Conservation (phyloP, 2,113 vertebrate genomes). For the Bothrops jararaca region DNA sequence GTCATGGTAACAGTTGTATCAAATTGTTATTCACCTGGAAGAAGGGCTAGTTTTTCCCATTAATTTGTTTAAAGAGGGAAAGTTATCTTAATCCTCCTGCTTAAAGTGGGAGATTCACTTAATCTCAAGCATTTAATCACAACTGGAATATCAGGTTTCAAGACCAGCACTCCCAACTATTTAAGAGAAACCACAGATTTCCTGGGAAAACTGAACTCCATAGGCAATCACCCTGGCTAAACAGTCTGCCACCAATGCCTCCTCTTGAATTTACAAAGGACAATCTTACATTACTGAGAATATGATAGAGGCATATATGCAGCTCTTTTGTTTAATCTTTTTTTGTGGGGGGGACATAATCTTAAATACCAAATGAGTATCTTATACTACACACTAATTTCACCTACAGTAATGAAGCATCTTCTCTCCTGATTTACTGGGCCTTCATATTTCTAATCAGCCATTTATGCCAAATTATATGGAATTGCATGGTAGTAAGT, state of each 20-base stretch:
- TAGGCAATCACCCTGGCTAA: not conserved
- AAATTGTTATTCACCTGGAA: not conserved
- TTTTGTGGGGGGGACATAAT: not conserved
- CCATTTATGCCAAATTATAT: not conserved
- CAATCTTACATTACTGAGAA: not conserved
- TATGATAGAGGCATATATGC: not conserved
- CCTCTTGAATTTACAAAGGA: too few species aligned
- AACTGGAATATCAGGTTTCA: not conserved
- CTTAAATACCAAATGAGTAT: not conserved
- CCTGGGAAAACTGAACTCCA: not conserved
- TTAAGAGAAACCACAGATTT: not conserved
- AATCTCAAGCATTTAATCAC: not conserved
- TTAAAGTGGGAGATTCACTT: not conserved
- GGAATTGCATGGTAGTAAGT: not conserved
- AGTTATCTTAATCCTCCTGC: not conserved
- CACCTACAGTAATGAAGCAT: not conserved
- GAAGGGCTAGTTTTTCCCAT: not conserved
- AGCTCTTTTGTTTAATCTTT: not conserved
- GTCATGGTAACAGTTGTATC: not conserved
- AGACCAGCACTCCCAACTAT: not conserved
- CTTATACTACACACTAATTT: not conserved
- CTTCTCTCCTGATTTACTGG: not conserved
- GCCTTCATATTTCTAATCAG: too few species aligned
- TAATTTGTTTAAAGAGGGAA: not conserved
- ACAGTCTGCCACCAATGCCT: not conserved